These are phyloP conservation scores for Anastatus disparis DNA, from an alignment of 1,140 invertebrate genomes.

Conservation along the genomic window DNA sequence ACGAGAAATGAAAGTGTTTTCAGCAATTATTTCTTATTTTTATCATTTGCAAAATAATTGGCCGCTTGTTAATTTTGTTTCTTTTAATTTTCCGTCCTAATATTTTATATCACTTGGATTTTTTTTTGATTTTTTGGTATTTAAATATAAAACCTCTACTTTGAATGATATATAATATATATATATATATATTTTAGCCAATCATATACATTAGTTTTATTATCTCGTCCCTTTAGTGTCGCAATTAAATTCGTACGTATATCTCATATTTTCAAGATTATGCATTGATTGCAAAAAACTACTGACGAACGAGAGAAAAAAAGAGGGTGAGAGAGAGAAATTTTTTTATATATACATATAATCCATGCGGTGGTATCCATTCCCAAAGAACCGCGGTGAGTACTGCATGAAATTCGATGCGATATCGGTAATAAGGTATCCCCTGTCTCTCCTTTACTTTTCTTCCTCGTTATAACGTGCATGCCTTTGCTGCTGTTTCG, in stretches of 20 bases:
- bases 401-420: constrained; percentile 62
- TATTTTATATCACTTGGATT: too few relatives aligned
- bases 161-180: too few relatives aligned
- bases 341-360: too few relatives aligned
- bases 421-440: constrained; percentile 55
- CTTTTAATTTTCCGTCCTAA: too few relatives aligned
- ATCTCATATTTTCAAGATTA: constrained; percentile 6
- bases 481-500: too few relatives aligned
- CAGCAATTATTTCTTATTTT: too few relatives aligned
- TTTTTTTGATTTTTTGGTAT: too few relatives aligned
- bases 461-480: constrained; percentile 4
- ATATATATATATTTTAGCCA: constrained; percentile 2
- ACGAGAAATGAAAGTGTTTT: too few relatives aligned
- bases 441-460: constrained; percentile 36
- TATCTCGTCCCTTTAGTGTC: background rate
- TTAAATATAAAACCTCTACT: too few relatives aligned
- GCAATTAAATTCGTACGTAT: constrained; percentile 31
- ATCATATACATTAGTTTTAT: constrained; percentile 10
- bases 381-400: constrained; percentile 61
- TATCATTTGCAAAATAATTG: too few relatives aligned
- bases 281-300: constrained; percentile 30
- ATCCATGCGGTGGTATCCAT: constrained; percentile 55
- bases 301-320: constrained; percentile 19
- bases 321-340: too few relatives aligned
- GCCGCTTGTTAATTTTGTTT: too few relatives aligned